Percentiles rank a stretch among this genome's conserved stretches.
phyloP scores from a whole-genome alignment of 37 sponge, comb jelly and placozoan species.

The Lycopodina hypogea region DNA sequence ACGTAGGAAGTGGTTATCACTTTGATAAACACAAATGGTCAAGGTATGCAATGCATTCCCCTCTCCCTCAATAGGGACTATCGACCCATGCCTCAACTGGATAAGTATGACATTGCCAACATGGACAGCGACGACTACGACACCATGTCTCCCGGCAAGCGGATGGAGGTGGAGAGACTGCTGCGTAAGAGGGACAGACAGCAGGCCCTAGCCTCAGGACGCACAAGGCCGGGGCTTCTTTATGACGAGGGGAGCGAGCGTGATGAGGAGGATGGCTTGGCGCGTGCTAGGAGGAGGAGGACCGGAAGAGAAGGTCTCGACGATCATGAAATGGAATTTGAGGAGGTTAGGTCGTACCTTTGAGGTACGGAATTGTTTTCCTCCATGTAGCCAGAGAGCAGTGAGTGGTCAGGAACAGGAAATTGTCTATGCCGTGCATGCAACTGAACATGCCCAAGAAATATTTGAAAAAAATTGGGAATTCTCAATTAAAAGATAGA shows the following conservation, averaged over 20 bases:
- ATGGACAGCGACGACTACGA: constrained; percentile 79
- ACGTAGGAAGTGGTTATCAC: too few relatives aligned
- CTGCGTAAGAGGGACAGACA: constrained; percentile 88
- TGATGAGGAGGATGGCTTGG: constrained; percentile 41
- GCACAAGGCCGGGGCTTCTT: constrained; percentile 83
- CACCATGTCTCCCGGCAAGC: constrained; percentile 59
- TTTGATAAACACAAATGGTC: too few relatives aligned
- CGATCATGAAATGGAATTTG: constrained; percentile 48
- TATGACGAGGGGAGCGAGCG: constrained; percentile 81
- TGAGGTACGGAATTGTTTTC: neutral
- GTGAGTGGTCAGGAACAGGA: too few relatives aligned
- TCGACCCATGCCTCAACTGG: constrained; percentile 87
- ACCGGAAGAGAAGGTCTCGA: constrained; percentile 15
- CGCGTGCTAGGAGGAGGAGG: constrained; percentile 34
- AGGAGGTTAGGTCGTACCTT: constrained; percentile 10
- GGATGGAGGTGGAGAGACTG: constrained; percentile 77
- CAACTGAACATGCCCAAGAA: too few relatives aligned
- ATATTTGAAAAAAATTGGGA: too few relatives aligned
- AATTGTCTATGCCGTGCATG: too few relatives aligned
- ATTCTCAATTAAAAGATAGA: too few relatives aligned
- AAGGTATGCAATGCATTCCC: too few relatives aligned
- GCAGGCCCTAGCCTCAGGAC: constrained; percentile 71
- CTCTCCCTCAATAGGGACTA: constrained; percentile 70
- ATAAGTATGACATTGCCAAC: constrained; percentile 69
- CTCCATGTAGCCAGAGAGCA: neutral